Evolutionary conservation across 2,113 vertebrate genomes (phyloP).

Genomic region (Leucoraja erinaceus): DNA sequence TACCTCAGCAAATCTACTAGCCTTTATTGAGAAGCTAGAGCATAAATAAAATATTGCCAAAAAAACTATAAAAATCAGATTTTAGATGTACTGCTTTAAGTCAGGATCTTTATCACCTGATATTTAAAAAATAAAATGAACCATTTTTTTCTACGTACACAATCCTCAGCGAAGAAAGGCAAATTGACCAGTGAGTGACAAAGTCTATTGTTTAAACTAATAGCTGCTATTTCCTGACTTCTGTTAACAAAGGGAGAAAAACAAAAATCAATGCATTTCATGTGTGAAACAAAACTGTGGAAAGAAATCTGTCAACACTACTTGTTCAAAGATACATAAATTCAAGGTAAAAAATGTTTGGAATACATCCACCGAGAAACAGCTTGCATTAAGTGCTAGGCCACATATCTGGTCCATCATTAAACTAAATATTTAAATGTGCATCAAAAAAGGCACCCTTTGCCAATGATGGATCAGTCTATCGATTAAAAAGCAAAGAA

Average conservation of each 20-base stretch:
- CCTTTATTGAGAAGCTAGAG: not conserved
- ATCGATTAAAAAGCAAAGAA: not conserved
- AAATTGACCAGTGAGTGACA: not conserved
- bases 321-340: not conserved
- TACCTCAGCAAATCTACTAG: not conserved
- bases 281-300: not conserved
- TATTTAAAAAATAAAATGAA: not conserved
- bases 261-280: not conserved
- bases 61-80: not conserved
- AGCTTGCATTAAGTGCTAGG: not conserved
- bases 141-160: not conserved
- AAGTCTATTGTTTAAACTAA: not conserved
- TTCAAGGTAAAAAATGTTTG: conserved; percentile 11
- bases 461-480: not conserved
- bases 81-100: not conserved
- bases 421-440: not conserved
- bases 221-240: not conserved
- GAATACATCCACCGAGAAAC: not conserved
- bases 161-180: not conserved
- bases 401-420: not conserved
- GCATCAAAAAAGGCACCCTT: not conserved
- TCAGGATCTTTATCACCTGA: not conserved
- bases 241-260: not conserved
- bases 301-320: conserved; percentile 22
- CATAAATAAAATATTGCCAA: not conserved